phyloP scores from a whole-genome alignment of 2,113 vertebrate genomes.

The Neodon shergylaensis region DNA sequence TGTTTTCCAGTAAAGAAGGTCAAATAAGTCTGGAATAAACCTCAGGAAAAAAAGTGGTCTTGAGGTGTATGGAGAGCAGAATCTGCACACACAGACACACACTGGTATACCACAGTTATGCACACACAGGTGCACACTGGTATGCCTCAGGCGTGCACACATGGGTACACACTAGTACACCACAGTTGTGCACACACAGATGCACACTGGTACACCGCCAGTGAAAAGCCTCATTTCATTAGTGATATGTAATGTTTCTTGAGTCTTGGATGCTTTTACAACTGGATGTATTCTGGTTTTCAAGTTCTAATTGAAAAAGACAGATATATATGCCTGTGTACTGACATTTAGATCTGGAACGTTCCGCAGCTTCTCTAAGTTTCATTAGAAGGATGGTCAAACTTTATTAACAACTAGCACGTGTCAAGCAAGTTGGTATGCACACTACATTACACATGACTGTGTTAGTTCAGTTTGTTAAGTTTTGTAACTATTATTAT shows the following conservation, averaged over 20 bases:
- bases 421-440: background rate
- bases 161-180: no score
- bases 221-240: background rate
- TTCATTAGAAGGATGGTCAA: background rate
- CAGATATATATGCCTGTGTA: background rate
- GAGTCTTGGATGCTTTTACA: background rate
- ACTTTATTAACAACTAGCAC: background rate
- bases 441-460: background rate
- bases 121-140: no score
- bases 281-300: background rate
- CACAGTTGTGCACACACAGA: background rate
- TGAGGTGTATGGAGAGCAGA: background rate
- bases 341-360: background rate
- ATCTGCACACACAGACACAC: background rate
- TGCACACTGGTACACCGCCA: background rate
- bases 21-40: background rate
- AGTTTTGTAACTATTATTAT: background rate
- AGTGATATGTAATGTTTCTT: background rate
- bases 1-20: background rate
- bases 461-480: background rate
- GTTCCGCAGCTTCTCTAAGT: background rate
- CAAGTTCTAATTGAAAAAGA: background rate
- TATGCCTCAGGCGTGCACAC: no score
- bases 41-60: background rate
- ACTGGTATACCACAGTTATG: no score